Evolutionary conservation across 2,113 vertebrate species (phyloP).

Genomic region (Periophthalmodon schlosseri): DNA sequence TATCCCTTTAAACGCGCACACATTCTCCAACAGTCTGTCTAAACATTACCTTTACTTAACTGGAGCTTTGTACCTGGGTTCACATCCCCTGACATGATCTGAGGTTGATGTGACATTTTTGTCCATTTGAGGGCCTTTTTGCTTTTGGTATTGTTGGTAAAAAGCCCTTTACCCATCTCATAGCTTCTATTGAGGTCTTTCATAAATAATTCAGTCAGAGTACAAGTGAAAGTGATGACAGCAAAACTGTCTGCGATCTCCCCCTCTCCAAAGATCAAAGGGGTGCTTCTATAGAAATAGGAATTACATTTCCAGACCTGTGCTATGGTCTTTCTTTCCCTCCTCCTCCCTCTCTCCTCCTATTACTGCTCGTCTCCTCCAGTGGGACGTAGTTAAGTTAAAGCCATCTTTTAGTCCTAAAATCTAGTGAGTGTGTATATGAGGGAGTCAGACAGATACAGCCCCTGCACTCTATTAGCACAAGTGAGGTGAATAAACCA

Average conservation of each 20-base stretch:
- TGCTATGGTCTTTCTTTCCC: slow-evolving; percentile 33
- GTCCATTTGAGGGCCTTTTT: slow-evolving; percentile 65
- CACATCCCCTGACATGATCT: slow-evolving; percentile 66
- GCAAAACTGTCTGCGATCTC: slow-evolving; percentile 80
- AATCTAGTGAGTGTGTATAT: slow-evolving; percentile 58
- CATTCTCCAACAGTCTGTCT: slow-evolving; percentile 47
- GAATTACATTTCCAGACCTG: slow-evolving; percentile 78
- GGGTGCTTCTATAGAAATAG: slow-evolving; percentile 78
- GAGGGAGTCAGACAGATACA: slow-evolving; percentile 69
- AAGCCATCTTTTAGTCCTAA: slow-evolving; percentile 66
- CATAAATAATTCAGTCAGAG: slow-evolving; percentile 82
- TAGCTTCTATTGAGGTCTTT: slow-evolving; percentile 79
- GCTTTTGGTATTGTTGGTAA: slow-evolving; percentile 76
- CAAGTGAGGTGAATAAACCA: slow-evolving; percentile 73
- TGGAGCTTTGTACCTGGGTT: slow-evolving; percentile 60
- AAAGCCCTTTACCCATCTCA: slow-evolving; percentile 75
- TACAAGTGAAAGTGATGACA: slow-evolving; percentile 82
- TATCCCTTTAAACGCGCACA: slow-evolving; percentile 58
- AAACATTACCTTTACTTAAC: slow-evolving; percentile 64
- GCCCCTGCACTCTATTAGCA: slow-evolving; percentile 74
- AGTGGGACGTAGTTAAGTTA: slow-evolving; percentile 60
- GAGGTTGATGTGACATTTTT: slow-evolving; percentile 73
- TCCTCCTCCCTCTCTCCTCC: slow-evolving; percentile 7
- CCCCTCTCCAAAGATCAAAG: slow-evolving; percentile 80
- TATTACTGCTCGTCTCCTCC: slow-evolving; percentile 47